These are phyloP conservation scores for Limnothrissa miodon DNA, from an alignment of 2,113 vertebrate species.

Conservation along the genomic window DNA sequence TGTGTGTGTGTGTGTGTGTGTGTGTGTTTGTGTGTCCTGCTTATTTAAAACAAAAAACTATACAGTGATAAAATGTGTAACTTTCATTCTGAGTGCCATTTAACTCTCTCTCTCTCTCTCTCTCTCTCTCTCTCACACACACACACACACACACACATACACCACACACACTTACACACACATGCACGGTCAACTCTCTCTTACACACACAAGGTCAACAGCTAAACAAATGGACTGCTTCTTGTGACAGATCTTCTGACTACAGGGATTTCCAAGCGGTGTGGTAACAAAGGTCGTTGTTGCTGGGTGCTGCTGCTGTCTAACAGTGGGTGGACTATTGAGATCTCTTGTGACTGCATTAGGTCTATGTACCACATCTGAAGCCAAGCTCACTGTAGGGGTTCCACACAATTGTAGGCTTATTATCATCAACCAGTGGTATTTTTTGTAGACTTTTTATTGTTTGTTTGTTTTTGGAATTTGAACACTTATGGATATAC, in stretches of 20 bases:
- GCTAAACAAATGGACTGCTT: constrained; percentile 84
- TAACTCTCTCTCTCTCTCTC: constrained; percentile 78
- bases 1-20: constrained; percentile 72
- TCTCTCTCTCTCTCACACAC: constrained; percentile 68
- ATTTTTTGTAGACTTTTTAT: neutral
- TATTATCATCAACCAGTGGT: neutral
- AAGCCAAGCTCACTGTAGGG: neutral
- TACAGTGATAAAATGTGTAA: constrained; percentile 87
- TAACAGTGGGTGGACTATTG: neutral
- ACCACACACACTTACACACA: constrained; percentile 25
- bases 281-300: neutral
- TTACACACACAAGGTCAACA: constrained; percentile 68
- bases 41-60: constrained; percentile 78
- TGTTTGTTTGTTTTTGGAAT: neutral
- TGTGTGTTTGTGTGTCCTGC: constrained; percentile 72
- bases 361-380: neutral
- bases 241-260: constrained; percentile 67
- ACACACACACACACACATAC: constrained; percentile 40
- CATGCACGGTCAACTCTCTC: no score
- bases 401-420: neutral
- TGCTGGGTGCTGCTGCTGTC: neutral
- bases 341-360: constrained; percentile 22
- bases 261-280: neutral
- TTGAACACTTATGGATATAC: neutral
- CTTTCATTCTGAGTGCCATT: no score